Base-by-base conservation (phyloP, 2,888 invertebrate species). In the Amphipyra tragopoginis region DNA sequence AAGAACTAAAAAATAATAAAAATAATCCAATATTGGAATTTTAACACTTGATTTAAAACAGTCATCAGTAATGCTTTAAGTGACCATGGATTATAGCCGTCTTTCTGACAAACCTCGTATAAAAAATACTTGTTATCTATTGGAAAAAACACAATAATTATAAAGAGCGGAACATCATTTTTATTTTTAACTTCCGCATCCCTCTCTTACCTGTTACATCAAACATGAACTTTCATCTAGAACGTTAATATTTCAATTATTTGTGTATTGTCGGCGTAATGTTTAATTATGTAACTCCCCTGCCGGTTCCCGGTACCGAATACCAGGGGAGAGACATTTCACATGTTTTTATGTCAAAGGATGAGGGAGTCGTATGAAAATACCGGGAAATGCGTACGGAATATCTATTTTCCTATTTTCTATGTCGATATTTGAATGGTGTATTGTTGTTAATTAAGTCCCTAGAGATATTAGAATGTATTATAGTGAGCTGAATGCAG, bases 211-310 rank as follows among this genome's bases (percentile, higher is more conserved):
- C 47, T 56, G 50, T 55, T 58, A 43, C 43, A 63, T 62, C 39
- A 58, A 63, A 63, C 54, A 52, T 36, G 42, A 51, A 56, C 47
- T 50, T 59, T 58, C 34, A 65, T 62, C 38, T 21, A 45, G 13
- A 36, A 52, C 43, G 53, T 77, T 66, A 68, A 70, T 67, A 71
- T 63, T 73, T 66, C 59, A 70, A 73, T 75, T 68, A 75, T 77
- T 73, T 71, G 70, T 55, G 72, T 64, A 64, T 64, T 70, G 52
- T 62, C 36, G 50, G 54, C 44, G 51, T 70, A 38, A 60, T 44
- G 60, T 73, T 77, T 77, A 71, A 77, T 77, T 77, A 77, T 73
- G 70, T 66, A 68, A 15, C 48, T 54, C 29, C 64, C 63, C 34
- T 21, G 48, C 26, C 48, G 8, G 1, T 6, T 5, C 1, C 39